These are phyloP conservation scores for Ophion ventricosus DNA, from an alignment of 2,888 invertebrate genomes.

Conservation along the genomic window DNA sequence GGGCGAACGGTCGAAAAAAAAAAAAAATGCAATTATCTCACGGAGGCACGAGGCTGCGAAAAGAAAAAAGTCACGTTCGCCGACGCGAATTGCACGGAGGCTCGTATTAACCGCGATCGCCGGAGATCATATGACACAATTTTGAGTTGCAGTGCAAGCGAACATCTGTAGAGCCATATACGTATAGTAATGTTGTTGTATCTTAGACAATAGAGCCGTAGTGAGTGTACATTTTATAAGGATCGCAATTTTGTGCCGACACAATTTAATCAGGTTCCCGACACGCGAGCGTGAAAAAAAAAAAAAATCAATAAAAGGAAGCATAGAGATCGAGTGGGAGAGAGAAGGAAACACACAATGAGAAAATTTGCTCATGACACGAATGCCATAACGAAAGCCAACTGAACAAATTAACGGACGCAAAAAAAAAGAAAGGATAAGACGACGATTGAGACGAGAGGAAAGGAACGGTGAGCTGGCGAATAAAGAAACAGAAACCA, in stretches of 20 bases:
- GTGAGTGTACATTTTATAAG: constrained; percentile 81
- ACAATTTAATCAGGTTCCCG: constrained; percentile 75
- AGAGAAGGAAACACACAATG: constrained; percentile 7
- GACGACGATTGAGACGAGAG: constrained; percentile 9
- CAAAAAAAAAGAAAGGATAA: constrained; percentile 35
- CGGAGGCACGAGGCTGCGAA: constrained; percentile 17
- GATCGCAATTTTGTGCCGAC: constrained; percentile 79
- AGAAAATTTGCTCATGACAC: constrained; percentile 46
- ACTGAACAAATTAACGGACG: constrained; percentile 41
- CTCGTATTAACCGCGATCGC: constrained; percentile 49
- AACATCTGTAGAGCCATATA: constrained; percentile 83
- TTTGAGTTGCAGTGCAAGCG: constrained; percentile 83
- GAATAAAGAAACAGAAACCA: constrained; percentile 17
- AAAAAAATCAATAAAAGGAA: constrained; percentile 8
- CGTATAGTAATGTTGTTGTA: constrained; percentile 83
- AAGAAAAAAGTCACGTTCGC: constrained; percentile 1
- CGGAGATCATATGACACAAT: constrained; percentile 78
- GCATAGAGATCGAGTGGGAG: constrained; percentile 26
- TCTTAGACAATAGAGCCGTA: constrained; percentile 78
- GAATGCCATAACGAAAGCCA: constrained; percentile 69
- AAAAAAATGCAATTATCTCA: not conserved
- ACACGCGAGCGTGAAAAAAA: constrained; percentile 69
- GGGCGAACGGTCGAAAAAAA: constrained; percentile 1
- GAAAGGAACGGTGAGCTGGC: not conserved
- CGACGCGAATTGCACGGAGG: constrained; percentile 35